Conservation (phyloP, 1,140 invertebrate species). For the Plectrocnemia conspersa region DNA sequence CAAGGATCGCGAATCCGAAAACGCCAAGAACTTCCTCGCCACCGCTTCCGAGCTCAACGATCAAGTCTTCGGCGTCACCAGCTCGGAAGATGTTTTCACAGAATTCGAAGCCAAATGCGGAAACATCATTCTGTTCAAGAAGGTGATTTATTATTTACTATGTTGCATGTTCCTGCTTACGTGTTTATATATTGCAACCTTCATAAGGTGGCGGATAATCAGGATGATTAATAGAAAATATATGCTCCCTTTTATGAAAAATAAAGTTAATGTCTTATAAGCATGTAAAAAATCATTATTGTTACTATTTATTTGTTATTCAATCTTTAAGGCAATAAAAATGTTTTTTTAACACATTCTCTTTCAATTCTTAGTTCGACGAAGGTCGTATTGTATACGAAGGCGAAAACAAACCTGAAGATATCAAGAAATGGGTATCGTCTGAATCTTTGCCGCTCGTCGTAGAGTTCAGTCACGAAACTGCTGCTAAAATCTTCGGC, state of each 20-base stretch:
- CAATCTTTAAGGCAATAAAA: no score
- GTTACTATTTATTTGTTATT: no score
- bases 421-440: constrained; percentile 79
- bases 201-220: no score
- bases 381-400: constrained; percentile 80
- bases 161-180: background rate
- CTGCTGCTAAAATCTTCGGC: constrained; percentile 93
- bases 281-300: no score
- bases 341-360: no score
- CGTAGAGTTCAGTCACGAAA: constrained; percentile 97
- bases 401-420: constrained; percentile 59
- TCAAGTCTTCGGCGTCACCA: constrained; percentile 82
- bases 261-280: no score
- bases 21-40: constrained; percentile 78
- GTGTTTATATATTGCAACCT: constrained; percentile 1
- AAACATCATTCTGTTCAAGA: constrained; percentile 83
- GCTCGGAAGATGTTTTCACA: constrained; percentile 67
- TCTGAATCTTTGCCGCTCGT: constrained; percentile 86
- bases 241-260: no score
- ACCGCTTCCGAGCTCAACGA: constrained; percentile 81
- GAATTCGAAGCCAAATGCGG: constrained; percentile 71
- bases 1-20: constrained; percentile 71
- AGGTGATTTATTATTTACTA: constrained; percentile 53
- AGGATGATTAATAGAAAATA: no score
- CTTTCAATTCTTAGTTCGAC: constrained; percentile 77